phyloP scores from a whole-genome alignment of 30 jellyfish, hydroid and myxozoan genomes.

The Hydra vulgaris region DNA sequence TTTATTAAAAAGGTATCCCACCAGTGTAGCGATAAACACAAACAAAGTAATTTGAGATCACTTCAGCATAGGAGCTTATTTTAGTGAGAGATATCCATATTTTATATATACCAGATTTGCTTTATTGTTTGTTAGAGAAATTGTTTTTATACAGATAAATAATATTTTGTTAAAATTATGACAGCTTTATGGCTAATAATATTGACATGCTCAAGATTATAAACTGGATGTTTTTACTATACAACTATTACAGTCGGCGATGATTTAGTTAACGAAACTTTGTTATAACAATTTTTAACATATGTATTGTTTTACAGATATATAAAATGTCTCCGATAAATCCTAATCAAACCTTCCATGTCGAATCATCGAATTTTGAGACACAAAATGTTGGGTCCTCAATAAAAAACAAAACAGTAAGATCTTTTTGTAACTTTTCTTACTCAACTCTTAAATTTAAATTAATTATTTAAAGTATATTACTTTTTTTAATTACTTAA shows the following conservation, averaged over 20 bases:
- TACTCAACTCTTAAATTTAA: too few relatives aligned
- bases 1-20: neutral
- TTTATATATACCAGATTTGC: too few relatives aligned
- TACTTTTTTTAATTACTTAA: too few relatives aligned
- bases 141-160: neutral
- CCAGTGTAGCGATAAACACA: neutral
- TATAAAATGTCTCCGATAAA: neutral
- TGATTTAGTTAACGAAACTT: too few relatives aligned
- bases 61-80: neutral
- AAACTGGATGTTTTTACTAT: too few relatives aligned
- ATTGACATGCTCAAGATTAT: too few relatives aligned
- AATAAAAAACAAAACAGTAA: neutral
- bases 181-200: too few relatives aligned
- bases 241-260: too few relatives aligned
- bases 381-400: neutral
- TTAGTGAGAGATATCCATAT: neutral
- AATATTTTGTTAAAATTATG: neutral
- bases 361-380: neutral
- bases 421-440: too few relatives aligned
- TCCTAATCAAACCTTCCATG: neutral
- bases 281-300: too few relatives aligned
- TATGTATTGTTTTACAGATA: neutral
- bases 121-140: neutral
- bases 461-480: too few relatives aligned
- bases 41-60: neutral